A percentile compares a stretch with the other conserved stretches of the same genome.
Evolutionary conservation across 1,140 invertebrate genomes (phyloP).

Genomic region (Drosophila sechellia): DNA sequence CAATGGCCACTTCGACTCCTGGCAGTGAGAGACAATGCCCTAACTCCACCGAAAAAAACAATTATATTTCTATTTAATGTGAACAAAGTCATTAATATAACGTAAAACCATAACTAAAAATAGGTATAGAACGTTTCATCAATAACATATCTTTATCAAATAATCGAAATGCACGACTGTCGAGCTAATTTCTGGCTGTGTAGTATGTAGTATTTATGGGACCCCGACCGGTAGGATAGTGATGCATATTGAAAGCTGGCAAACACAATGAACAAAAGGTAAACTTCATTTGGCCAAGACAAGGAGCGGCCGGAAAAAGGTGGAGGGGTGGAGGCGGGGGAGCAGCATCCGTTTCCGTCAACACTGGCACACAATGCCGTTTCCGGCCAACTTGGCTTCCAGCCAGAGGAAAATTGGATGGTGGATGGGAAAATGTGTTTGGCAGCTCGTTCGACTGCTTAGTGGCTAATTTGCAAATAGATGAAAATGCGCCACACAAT

Average conservation of each 20-base stretch:
- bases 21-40: slow-evolving; percentile 20
- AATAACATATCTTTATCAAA: too few species aligned
- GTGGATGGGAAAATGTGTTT: slow-evolving; percentile 19
- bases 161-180: too few species aligned
- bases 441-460: slow-evolving; percentile 61
- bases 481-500: slow-evolving; percentile 56
- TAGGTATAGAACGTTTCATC: too few species aligned
- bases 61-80: not conserved
- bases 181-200: slow-evolving; percentile 5
- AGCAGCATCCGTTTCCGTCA: slow-evolving; percentile 47
- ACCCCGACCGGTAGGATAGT: slow-evolving; percentile 17
- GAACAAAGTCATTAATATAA: not conserved
- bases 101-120: not conserved
- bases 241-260: slow-evolving; percentile 48
- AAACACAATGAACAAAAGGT: slow-evolving; percentile 59
- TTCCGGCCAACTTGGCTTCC: slow-evolving; percentile 35
- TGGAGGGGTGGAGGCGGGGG: not conserved
- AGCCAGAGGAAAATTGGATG: slow-evolving; percentile 27
- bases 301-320: slow-evolving; percentile 2
- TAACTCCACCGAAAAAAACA: slow-evolving; percentile 1
- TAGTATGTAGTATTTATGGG: slow-evolving; percentile 30
- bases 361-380: slow-evolving; percentile 40
- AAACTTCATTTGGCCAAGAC: slow-evolving; percentile 53
- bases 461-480: slow-evolving; percentile 73
- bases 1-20: slow-evolving; percentile 39